Evolutionary conservation across 2,888 invertebrate genomes (phyloP), one percentile per base, ranked within the genome.

Genomic region (Rotaria socialis): DNA sequence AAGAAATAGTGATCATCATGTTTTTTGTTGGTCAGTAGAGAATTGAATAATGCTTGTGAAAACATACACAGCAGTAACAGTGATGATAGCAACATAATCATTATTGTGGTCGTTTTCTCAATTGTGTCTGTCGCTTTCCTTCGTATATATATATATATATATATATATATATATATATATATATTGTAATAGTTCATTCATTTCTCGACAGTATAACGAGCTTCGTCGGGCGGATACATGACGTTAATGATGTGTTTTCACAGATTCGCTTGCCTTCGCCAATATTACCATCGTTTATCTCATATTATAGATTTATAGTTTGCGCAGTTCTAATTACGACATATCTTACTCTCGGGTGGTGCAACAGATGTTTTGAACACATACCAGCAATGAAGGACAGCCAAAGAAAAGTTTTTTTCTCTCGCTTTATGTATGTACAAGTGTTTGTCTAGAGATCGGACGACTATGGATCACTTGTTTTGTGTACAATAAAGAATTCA

Each of bases 191-290:
- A 27, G 67, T 67, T 67, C 35, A 35, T 14, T 35, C 60, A 6
- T 35, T 67, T 67, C 67, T 67, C 27, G 27, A 67, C 67, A 67
- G 67, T 35, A 67, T 67, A 67, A 67, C 67, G 67, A 67, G 67
- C 27, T 35, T 35, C 35, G 67, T 67, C 67, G 27, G 67, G 1
- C 67, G 67, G 27, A 67, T 67, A 67, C 35, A 67, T 67, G 35
- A 67, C 67, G 80, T 80, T 80, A 80, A 80, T 80, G 80, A 80
- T 80, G 80, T 80, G 80, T 80, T 80, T 80, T 80, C 80, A 80
- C 47, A 80, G 43, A 80, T 80, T 80, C 47, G 67, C 35, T 67
- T 27, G 67, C 67, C 27, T 67, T 67, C 27, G 67, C 19, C 67
- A 67, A 47, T 80, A 80, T 80, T 80, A 80, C 80, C 80, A 80